Evolutionary conservation across 2,888 invertebrate species (phyloP), one percentile per base, ranked within the genome.

Genomic region (Neoascia interrupta): DNA sequence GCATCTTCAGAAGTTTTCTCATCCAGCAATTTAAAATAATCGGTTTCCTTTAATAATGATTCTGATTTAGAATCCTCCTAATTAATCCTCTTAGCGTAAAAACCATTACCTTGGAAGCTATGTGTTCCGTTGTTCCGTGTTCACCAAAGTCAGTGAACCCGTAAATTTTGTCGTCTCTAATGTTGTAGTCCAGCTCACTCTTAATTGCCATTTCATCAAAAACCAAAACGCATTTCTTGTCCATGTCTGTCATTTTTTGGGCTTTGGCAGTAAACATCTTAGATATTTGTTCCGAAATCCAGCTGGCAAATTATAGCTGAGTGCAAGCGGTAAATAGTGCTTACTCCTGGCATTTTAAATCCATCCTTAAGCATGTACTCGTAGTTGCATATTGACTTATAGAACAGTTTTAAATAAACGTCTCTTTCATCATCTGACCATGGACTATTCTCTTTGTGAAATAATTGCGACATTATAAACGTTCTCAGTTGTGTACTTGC

Each of bases 181-280:
- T 58, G 6, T 45, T 58, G 5, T 58, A 34, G 5, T 58, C 43
- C 26, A 58, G 21, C 23, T 58, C 34, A 0, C 19, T 13, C 19
- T 41, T 41, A n/a, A 56, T 56, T 28, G 56, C 41, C 56, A 28
- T 56, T 36, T 56, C 41, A 56, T 41, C 56, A 18, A 56, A 41
- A 18, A 56, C 10, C 10, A 56, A 19, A 28, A 56, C 31, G 31
- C 58, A 43, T 11, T 10, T 58, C 34, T 21, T 58, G 13, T 43
- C 11, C n/a, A 51, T 21, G 11, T 21, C 36, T 51, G 51, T 19
- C 51, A 51, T 51, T 8, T 3, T 51, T 49, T 49, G 31, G 28
- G 16, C 31, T 11, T 31, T 31, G n/a, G 31, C 31, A 6, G 28
- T 31, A 15, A 49, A 31, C 28, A 31, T 16, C 15, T 28, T 1